Conservation (phyloP, 2,797 vertebrate genomes). For the Distichodus sexfasciatus region DNA sequence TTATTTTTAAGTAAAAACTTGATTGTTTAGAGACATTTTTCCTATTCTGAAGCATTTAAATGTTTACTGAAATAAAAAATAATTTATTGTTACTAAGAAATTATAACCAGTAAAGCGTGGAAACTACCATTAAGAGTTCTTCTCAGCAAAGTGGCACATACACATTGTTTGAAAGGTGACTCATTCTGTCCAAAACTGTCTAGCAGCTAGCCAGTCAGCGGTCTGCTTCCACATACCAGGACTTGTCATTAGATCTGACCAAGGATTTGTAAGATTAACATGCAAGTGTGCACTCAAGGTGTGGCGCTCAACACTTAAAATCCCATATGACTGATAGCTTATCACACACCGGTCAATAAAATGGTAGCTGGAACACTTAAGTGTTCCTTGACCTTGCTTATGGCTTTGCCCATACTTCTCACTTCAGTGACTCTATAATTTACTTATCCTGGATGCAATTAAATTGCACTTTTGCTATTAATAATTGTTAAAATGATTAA, state of each 20-base stretch:
- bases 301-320: not conserved
- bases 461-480: not conserved
- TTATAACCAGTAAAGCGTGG: too few relatives aligned
- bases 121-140: too few relatives aligned
- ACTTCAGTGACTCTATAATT: too few relatives aligned
- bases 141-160: too few relatives aligned
- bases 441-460: too few relatives aligned
- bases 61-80: not conserved
- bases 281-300: not conserved
- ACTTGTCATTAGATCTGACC: not conserved
- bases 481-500: too few relatives aligned
- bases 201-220: too few relatives aligned
- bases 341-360: not conserved
- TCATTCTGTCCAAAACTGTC: not conserved
- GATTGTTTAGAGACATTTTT: not conserved
- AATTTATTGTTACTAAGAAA: too few relatives aligned
- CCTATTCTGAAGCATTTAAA: not conserved
- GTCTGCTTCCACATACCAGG: not conserved
- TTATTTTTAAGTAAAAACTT: not conserved
- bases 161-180: not conserved
- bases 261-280: not conserved
- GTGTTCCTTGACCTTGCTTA: not conserved
- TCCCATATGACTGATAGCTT: constrained; percentile 11
- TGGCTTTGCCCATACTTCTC: too few relatives aligned
- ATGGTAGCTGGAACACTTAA: not conserved